Conservation (phyloP, 2,797 vertebrate species). For the Acanthopagrus latus region DNA sequence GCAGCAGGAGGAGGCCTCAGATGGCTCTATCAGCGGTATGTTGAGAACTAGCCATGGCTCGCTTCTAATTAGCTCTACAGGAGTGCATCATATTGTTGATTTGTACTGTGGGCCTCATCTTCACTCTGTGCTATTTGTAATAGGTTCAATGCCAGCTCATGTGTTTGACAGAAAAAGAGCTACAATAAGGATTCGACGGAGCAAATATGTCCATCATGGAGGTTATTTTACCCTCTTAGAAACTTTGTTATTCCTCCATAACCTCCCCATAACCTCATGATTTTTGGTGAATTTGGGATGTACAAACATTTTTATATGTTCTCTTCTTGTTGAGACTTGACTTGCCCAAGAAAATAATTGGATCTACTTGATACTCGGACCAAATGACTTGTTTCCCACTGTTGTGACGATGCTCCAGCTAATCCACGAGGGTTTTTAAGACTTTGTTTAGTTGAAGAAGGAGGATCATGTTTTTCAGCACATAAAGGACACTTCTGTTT, state of each 20-base stretch:
- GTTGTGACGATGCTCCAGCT: too few relatives aligned
- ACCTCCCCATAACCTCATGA: background rate
- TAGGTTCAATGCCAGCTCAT: background rate
- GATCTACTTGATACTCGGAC: too few relatives aligned
- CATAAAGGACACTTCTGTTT: too few relatives aligned
- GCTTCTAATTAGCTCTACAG: constrained; percentile 28
- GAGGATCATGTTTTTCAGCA: too few relatives aligned
- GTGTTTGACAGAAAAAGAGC: background rate
- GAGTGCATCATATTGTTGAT: constrained; percentile 32
- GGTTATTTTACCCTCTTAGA: background rate
- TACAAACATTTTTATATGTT: background rate
- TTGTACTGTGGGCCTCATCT: constrained; percentile 11
- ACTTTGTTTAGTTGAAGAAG: too few relatives aligned
- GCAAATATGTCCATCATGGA: background rate
- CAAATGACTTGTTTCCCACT: too few relatives aligned
- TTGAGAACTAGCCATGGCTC: constrained; percentile 25
- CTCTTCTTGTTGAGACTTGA: background rate
- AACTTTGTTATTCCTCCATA: background rate
- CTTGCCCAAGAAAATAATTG: too few relatives aligned
- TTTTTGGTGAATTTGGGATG: background rate
- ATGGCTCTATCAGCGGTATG: constrained; percentile 10
- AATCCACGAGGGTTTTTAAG: too few relatives aligned
- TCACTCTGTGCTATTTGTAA: background rate
- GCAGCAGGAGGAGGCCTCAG: constrained; percentile 13
- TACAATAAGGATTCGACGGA: background rate